Evolutionary conservation across 2,113 vertebrate genomes (phyloP), one percentile per base, ranked within the genome.

Genomic region (Neomonachus schauinslandi): DNA sequence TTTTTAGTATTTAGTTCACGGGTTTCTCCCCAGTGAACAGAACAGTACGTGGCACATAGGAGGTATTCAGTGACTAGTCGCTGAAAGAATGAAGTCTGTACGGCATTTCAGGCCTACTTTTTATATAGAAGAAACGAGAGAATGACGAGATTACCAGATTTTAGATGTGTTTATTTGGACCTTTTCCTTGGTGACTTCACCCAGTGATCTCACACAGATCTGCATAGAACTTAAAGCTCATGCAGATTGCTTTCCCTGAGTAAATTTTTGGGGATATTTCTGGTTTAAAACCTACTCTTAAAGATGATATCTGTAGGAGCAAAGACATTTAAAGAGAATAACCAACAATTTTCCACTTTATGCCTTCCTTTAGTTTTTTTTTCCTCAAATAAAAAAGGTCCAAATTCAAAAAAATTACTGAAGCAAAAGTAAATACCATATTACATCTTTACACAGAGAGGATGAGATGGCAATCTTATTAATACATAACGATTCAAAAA

Each of bases 291-390:
- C 4, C 19, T 51, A 94, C 16, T 80, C 61, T 88, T 82, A 84
- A 67, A 86, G 74, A 77, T 39, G 51, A 95, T 65, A 92, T 59
- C 46, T 76, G 31, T 22, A 87, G 61, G 28, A 82, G 14, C 13
- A 92, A 85, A 72, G 49, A 85, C 57, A 69, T 69, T 94, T 89
- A 79, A 82, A 91, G n/a, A 88, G 42, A 91, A 55, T 51, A 79
- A 91, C 55, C 72, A 87, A 74, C 10, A 97, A 77, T 63, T 77
- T 90, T 63, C 61, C 3, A 96, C 39, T 49, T 83, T 77, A 55
- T 14, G 42, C 19, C 69, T 89, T 69, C n/a, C 59, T 69, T 80
- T 26, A 42, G 24, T 51, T 89, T 97, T 71, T 96, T 71, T 63
- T 36, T 51, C 1, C 49, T 92, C 42, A 71, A 91, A 65, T 53